These are phyloP conservation scores for Teinopalpus imperialis DNA, from an alignment of 2,888 invertebrate genomes.

Conservation along the genomic window DNA sequence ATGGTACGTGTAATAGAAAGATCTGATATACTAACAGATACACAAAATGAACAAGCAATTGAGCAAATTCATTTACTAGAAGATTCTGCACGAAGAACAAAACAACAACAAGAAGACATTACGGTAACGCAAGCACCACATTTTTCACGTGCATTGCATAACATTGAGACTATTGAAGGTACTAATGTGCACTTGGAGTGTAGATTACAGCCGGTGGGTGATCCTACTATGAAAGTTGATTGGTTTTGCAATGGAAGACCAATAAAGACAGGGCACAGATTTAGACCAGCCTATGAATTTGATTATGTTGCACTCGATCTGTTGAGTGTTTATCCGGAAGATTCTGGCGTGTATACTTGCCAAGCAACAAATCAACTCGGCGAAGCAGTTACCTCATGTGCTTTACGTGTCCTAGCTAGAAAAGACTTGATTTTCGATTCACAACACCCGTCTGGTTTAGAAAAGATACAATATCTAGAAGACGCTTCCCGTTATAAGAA, in stretches of 20 bases:
- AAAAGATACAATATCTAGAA: constrained; percentile 95
- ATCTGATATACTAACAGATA: constrained; percentile 92
- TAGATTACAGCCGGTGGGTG: constrained; percentile 94
- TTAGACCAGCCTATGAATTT: constrained; percentile 97
- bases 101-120: constrained; percentile 89
- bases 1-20: constrained; percentile 92
- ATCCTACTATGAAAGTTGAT: constrained; percentile 95
- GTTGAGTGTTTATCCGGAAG: constrained; percentile 97
- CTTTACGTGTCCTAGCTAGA: constrained; percentile 93
- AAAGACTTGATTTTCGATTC: constrained; percentile 94
- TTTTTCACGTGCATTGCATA: constrained; percentile 93
- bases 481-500: constrained; percentile 93
- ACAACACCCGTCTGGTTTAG: constrained; percentile 94
- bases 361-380: constrained; percentile 97
- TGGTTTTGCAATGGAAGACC: constrained; percentile 98
- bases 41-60: constrained; percentile 95
- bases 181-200: constrained; percentile 96
- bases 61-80: constrained; percentile 96
- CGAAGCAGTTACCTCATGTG: constrained; percentile 96
- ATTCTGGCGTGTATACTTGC: constrained; percentile 97
- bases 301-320: constrained; percentile 98
- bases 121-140: constrained; percentile 93
- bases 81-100: constrained; percentile 87
- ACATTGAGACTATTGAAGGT: constrained; percentile 94
- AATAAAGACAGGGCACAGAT: constrained; percentile 95